These are phyloP conservation scores for Sussaba pulchella DNA, from an alignment of 2,888 invertebrate species.

Conservation along the genomic window DNA sequence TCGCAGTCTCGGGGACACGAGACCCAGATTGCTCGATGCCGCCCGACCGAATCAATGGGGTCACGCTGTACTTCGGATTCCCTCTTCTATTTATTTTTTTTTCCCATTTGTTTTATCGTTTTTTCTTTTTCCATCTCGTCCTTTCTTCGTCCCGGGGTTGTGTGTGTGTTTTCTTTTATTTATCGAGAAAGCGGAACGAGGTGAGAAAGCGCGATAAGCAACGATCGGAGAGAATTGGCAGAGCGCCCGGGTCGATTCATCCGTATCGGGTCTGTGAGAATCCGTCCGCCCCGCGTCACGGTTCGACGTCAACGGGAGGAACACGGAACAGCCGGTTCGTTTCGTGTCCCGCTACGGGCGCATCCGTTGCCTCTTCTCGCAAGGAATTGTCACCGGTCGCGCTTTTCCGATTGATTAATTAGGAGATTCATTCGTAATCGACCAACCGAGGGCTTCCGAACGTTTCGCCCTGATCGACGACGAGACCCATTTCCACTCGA, in stretches of 20 bases:
- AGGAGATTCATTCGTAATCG: constrained; percentile 61
- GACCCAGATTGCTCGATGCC: constrained; percentile 46
- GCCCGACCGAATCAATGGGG: constrained; percentile 47
- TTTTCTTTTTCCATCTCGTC: constrained; percentile 36
- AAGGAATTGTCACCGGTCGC: constrained; percentile 38
- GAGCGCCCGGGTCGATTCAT: constrained; percentile 61
- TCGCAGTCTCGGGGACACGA: constrained; percentile 25
- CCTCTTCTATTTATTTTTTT: constrained; percentile 38
- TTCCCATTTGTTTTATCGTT: no score
- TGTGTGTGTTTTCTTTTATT: constrained; percentile 47
- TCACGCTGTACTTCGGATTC: constrained; percentile 18
- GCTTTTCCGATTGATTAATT: constrained; percentile 63
- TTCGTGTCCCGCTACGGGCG: neutral
- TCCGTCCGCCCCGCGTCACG: constrained; percentile 20
- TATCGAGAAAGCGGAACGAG: constrained; percentile 54
- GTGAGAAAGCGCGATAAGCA: constrained; percentile 64
- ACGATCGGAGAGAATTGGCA: constrained; percentile 64
- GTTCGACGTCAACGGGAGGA: constrained; percentile 44
- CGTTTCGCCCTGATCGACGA: constrained; percentile 58
- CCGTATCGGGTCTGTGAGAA: constrained; percentile 29
- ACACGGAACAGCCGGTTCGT: constrained; percentile 15
- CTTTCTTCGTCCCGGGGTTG: neutral
- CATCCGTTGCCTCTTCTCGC: constrained; percentile 19
- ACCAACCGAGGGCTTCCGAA: constrained; percentile 50
- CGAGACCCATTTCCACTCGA: constrained; percentile 19